Percentiles rank a stretch among this genome's conserved stretches.
phyloP scores from a whole-genome alignment of 2,797 vertebrate genomes.

The Arrhamphus sclerolepis region DNA sequence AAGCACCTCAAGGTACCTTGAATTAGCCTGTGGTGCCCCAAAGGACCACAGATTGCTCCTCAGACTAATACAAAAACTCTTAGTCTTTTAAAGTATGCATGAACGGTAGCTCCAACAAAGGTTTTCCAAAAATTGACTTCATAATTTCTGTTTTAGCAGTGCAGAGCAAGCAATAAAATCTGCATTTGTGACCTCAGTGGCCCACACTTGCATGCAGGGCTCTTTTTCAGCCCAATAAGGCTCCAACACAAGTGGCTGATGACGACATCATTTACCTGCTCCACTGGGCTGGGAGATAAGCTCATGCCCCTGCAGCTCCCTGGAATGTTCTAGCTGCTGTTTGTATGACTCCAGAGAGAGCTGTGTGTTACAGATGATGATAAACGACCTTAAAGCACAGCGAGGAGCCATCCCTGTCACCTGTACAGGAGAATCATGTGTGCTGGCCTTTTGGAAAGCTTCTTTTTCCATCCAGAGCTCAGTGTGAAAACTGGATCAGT shows the following conservation, averaged over 20 bases:
- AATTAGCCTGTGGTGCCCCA: slow-evolving; percentile 9
- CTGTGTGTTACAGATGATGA: slow-evolving; percentile 65
- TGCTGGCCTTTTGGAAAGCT: slow-evolving; percentile 22
- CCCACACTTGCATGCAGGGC: slow-evolving; percentile 39
- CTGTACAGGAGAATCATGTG: slow-evolving; percentile 52
- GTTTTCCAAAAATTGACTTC: slow-evolving; percentile 18
- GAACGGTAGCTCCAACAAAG: slow-evolving; percentile 11
- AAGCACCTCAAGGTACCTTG: slow-evolving; percentile 23
- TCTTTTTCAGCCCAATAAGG: slow-evolving; percentile 56
- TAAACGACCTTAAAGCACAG: slow-evolving; percentile 59
- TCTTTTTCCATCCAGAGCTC: neutral
- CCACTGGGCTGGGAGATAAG: slow-evolving; percentile 77
- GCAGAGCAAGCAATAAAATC: slow-evolving; percentile 8
- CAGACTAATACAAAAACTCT: slow-evolving; percentile 16
- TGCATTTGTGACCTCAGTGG: slow-evolving; percentile 40
- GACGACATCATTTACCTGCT: slow-evolving; percentile 79
- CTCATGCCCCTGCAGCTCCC: slow-evolving; percentile 70
- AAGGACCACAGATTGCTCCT: slow-evolving; percentile 22
- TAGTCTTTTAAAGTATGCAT: slow-evolving; percentile 4
- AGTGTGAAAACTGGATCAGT: slow-evolving; percentile 1
- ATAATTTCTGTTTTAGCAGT: slow-evolving; percentile 1
- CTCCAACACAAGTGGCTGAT: slow-evolving; percentile 61
- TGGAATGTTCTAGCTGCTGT: slow-evolving; percentile 68
- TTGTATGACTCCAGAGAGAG: slow-evolving; percentile 61
- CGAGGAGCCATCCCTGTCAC: slow-evolving; percentile 60